Evolutionary conservation across 2,113 vertebrate species (phyloP).

Genomic region (Hiodon tergisus): DNA sequence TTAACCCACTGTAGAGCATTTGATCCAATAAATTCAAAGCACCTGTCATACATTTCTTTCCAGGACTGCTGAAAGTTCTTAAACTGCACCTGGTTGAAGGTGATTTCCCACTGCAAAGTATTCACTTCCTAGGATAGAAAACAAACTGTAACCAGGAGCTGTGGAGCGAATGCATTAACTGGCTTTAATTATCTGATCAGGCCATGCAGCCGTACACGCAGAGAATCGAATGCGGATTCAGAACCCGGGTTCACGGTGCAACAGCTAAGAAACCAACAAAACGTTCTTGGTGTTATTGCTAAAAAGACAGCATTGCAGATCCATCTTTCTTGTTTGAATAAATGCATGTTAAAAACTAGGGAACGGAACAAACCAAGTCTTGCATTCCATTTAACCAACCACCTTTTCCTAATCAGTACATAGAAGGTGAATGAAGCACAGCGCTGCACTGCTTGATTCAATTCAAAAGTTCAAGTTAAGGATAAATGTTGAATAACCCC

Average conservation of each 20-base stretch:
- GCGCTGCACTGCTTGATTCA: no score
- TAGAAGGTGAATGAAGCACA: no score
- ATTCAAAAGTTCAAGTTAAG: no score
- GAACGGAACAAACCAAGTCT: constrained; percentile 29
- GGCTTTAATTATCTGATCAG: neutral
- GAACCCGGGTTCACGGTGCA: neutral
- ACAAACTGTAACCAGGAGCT: constrained; percentile 32
- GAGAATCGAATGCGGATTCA: neutral
- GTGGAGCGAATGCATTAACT: constrained; percentile 3
- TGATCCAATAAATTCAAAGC: neutral
- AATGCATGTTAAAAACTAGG: neutral
- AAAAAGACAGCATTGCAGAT: neutral
- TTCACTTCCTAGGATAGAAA: constrained; percentile 78
- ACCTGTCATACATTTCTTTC: constrained; percentile 79
- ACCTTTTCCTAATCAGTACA: no score
- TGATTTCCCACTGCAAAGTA: constrained; percentile 85
- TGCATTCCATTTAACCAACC: neutral
- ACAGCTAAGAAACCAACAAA: neutral
- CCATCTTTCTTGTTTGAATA: neutral
- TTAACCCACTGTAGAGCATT: neutral
- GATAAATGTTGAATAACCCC: no score
- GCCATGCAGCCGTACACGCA: neutral
- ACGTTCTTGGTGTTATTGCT: neutral
- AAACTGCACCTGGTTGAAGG: constrained; percentile 79
- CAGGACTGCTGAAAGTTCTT: constrained; percentile 78